These are phyloP conservation scores for Melanchra persicariae DNA, from an alignment of 2,888 invertebrate species.

Conservation along the genomic window DNA sequence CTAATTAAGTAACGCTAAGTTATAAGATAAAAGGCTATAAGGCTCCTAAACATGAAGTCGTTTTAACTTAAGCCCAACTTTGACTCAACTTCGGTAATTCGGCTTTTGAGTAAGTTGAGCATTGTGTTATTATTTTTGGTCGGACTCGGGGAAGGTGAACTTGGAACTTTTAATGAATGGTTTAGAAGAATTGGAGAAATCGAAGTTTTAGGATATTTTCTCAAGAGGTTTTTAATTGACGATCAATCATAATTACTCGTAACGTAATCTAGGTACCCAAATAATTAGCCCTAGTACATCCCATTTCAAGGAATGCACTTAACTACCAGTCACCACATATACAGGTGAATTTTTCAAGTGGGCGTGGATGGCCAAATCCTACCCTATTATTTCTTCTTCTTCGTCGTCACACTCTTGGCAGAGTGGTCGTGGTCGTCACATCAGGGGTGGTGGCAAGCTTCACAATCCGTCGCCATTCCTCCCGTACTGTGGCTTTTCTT, in stretches of 20 bases:
- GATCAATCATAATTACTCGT: background rate
- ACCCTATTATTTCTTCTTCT: too few species aligned
- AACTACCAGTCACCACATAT: too few species aligned
- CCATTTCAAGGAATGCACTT: too few species aligned
- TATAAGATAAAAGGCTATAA: slow-evolving; percentile 32
- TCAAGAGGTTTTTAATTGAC: background rate
- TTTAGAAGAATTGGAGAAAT: background rate
- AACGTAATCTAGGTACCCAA: background rate
- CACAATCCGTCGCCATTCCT: too few species aligned
- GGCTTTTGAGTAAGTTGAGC: slow-evolving; percentile 15
- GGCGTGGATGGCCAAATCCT: too few species aligned
- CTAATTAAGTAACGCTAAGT: slow-evolving; percentile 41
- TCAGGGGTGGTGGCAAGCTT: too few species aligned
- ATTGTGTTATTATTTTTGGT: slow-evolving; percentile 21
- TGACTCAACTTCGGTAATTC: slow-evolving; percentile 28
- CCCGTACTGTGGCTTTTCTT: too few species aligned
- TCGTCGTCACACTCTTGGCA: too few species aligned
- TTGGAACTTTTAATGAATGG: slow-evolving; percentile 22
- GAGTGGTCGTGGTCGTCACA: too few species aligned
- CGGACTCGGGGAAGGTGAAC: background rate
- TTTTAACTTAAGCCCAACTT: slow-evolving; percentile 35
- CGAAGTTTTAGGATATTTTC: background rate
- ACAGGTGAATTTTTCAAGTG: too few species aligned
- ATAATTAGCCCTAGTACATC: too few species aligned
- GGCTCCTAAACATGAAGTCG: slow-evolving; percentile 31